Evolutionary conservation across 2,888 invertebrate genomes (phyloP).

Genomic region (Cantharis lateralis): DNA sequence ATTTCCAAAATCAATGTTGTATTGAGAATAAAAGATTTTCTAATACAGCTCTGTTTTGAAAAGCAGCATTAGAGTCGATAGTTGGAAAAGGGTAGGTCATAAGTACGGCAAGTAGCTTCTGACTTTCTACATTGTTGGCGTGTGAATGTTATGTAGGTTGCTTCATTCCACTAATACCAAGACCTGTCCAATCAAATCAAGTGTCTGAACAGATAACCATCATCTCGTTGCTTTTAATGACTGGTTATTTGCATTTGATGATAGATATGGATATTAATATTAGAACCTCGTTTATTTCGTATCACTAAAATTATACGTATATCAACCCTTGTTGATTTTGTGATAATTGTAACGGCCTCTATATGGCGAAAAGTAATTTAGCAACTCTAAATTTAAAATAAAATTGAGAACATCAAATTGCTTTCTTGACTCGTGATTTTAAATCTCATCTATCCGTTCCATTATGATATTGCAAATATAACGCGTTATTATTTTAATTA

Average conservation of each 20-base stretch:
- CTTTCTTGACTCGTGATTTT: not conserved
- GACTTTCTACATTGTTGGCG: slow-evolving; percentile 33
- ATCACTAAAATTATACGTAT: slow-evolving; percentile 10
- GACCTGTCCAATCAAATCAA: slow-evolving; percentile 29
- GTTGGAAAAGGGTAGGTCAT: slow-evolving; percentile 28
- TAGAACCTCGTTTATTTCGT: slow-evolving; percentile 21
- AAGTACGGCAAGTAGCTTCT: slow-evolving; percentile 15
- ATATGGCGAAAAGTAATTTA: not conserved
- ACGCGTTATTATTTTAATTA: too few relatives aligned
- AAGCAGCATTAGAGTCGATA: slow-evolving; percentile 13
- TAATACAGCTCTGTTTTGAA: slow-evolving; percentile 13
- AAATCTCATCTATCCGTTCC: not conserved
- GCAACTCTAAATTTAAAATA: not conserved
- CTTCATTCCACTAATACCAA: slow-evolving; percentile 29
- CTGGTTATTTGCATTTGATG: slow-evolving; percentile 31
- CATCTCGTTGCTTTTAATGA: slow-evolving; percentile 32
- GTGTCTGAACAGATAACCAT: slow-evolving; percentile 25
- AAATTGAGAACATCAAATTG: not conserved
- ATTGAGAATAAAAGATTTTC: not conserved
- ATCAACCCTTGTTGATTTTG: not conserved
- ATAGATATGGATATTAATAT: slow-evolving; percentile 27
- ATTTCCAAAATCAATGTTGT: not conserved
- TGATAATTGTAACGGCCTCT: not conserved
- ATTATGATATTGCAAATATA: not conserved
- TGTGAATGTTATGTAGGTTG: slow-evolving; percentile 31